Evolutionary conservation across 2,797 vertebrate genomes (phyloP), one percentile per base, ranked within the genome.

Genomic region (Micromesistius poutassou): DNA sequence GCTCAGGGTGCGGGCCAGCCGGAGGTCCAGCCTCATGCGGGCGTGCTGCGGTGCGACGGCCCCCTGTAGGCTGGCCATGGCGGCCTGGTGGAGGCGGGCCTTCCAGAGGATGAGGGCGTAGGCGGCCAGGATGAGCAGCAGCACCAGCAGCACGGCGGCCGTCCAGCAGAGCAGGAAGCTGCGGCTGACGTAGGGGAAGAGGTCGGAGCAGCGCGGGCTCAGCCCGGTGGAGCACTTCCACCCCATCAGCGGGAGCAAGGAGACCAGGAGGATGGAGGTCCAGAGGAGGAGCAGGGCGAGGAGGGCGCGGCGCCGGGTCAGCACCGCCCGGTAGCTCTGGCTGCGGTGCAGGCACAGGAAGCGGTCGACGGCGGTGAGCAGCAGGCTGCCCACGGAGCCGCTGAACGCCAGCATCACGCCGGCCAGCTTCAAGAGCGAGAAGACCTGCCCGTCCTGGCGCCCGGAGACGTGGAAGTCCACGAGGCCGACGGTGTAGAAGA

Each of bases 371-470:
- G 97, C 95, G 0, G 95, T 98, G 81, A 99, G 91, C 84, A 98
- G 91, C 77, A 99, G 91, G 87, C 97, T 98, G 75, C 97, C 95
- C 77, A 98, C 94, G 0, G 97, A 99, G 74, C 93, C 93, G 0
- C 95, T 97, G 89, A 99, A 99, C 62, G 95, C 93, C 22, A 96
- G 89, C 76, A 91, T 97, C 84, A 99, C 96, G 0, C 97, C 97
- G 19, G 96, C 94, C 3, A 99, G 91, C 91, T 98, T 97, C 81
- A 98, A 94, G 83, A 99, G 94, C 88, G 96, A 98, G 5, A 84
- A 50, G 0, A 55, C 77, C 16, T 92, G 90, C 46, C 88, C 78
- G 0, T 94, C 93, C 0, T 62, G 72, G 0, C 68, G 71, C 0
- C 68, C 79, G 68, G 94, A 95, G 71, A 98, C 94, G 1, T 99